Percentiles rank a stretch among this genome's conserved stretches.
phyloP scores from a whole-genome alignment of 2,113 vertebrate species.

The Gymnobelideus leadbeateri region DNA sequence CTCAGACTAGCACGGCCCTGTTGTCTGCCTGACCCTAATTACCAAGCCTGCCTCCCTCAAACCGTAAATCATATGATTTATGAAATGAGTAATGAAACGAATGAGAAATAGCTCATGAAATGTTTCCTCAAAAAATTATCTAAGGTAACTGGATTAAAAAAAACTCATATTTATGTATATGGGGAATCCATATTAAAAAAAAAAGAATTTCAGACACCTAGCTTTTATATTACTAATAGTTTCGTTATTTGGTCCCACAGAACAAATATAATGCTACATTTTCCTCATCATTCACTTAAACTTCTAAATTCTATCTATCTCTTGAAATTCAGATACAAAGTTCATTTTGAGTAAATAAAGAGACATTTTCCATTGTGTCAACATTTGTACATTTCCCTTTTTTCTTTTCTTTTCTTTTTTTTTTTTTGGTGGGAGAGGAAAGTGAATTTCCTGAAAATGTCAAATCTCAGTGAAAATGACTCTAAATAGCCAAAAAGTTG shows the following conservation, averaged over 20 bases:
- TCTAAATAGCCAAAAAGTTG: not conserved
- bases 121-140: not conserved
- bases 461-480: not conserved
- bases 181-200: not conserved
- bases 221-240: not conserved
- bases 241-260: not conserved
- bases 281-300: slow-evolving; percentile 9
- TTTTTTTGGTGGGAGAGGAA: not conserved
- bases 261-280: slow-evolving; percentile 23
- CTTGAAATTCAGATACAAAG: not conserved
- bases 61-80: not conserved
- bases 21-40: not conserved
- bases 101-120: not conserved
- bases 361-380: not conserved
- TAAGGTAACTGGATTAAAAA: not conserved
- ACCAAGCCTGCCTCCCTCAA: not conserved
- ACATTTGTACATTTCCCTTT: not conserved
- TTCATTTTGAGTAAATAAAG: not conserved
- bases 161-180: not conserved
- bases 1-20: not conserved
- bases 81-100: too few species aligned
- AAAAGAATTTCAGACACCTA: not conserved
- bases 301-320: slow-evolving; percentile 1
- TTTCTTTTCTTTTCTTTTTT: not conserved
- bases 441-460: not conserved